A percentile compares a stretch with the other conserved stretches of the same genome.
Evolutionary conservation across 2,797 vertebrate genomes (phyloP).

Genomic region (Chromobotia macracanthus): DNA sequence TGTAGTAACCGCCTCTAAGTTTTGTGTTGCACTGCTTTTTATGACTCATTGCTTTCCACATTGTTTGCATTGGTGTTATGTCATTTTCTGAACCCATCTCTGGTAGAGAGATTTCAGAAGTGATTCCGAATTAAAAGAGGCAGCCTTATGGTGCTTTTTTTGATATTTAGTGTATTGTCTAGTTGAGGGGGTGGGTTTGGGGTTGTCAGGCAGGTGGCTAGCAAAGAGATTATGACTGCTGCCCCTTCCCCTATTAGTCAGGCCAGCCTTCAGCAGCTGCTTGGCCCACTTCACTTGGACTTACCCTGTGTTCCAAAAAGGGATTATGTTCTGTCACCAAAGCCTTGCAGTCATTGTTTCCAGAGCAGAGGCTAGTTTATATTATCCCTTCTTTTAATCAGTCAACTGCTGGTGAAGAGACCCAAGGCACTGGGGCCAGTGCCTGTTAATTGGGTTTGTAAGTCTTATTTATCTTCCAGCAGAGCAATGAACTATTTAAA

Average conservation of each 20-base stretch:
- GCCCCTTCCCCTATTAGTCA: slow-evolving; percentile 6
- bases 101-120: background rate
- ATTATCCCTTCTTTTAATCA: background rate
- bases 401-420: too few relatives aligned
- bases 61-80: background rate
- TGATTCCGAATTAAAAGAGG: slow-evolving; percentile 2
- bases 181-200: slow-evolving; percentile 26
- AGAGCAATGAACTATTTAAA: background rate
- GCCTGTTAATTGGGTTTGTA: too few relatives aligned
- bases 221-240: slow-evolving; percentile 47
- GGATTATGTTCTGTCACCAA: slow-evolving; percentile 35
- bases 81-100: background rate
- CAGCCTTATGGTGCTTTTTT: slow-evolving; percentile 12
- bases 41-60: slow-evolving; percentile 3
- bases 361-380: background rate
- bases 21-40: background rate
- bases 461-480: too few relatives aligned
- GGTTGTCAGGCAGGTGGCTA: slow-evolving; percentile 38
- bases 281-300: slow-evolving; percentile 37
- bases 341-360: slow-evolving; percentile 34
- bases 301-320: slow-evolving; percentile 29
- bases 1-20: too few relatives aligned
- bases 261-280: slow-evolving; percentile 37
- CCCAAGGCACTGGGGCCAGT: too few relatives aligned
- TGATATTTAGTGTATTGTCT: slow-evolving; percentile 33